These are phyloP conservation scores for Macrotus californicus DNA, from an alignment of 2,113 vertebrate species.

Conservation along the genomic window DNA sequence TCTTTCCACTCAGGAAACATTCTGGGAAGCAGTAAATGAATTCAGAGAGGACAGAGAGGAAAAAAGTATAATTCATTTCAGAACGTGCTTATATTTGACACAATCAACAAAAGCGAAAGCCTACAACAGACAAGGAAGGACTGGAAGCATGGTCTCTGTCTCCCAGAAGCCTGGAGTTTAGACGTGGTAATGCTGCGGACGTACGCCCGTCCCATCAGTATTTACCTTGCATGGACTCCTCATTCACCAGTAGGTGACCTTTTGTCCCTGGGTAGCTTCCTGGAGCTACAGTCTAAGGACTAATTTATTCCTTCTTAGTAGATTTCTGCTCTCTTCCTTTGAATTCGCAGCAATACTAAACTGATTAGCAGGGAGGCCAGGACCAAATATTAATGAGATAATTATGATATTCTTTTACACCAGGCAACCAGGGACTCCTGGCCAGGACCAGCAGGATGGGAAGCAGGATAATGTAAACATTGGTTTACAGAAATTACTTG, in stretches of 20 bases:
- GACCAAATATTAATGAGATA: slow-evolving; percentile 41
- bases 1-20: neutral
- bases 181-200: neutral
- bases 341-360: slow-evolving; percentile 43
- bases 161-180: neutral
- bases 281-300: neutral
- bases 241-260: neutral
- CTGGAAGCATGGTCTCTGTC: neutral
- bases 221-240: neutral
- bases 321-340: slow-evolving; percentile 15
- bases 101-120: neutral
- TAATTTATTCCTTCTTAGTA: slow-evolving; percentile 13
- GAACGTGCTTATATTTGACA: neutral
- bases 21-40: neutral
- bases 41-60: neutral
- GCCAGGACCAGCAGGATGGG: neutral
- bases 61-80: neutral
- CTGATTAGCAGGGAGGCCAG: slow-evolving; percentile 35
- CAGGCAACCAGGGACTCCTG: slow-evolving; percentile 9
- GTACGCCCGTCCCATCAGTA: neutral
- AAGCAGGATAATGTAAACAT: neutral
- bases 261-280: neutral
- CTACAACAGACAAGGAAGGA: neutral
- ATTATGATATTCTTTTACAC: slow-evolving; percentile 37
- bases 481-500: neutral